phyloP scores from a whole-genome alignment of 30 jellyfish, hydroid and myxozoan genomes.

The Nemopilema nomurai region DNA sequence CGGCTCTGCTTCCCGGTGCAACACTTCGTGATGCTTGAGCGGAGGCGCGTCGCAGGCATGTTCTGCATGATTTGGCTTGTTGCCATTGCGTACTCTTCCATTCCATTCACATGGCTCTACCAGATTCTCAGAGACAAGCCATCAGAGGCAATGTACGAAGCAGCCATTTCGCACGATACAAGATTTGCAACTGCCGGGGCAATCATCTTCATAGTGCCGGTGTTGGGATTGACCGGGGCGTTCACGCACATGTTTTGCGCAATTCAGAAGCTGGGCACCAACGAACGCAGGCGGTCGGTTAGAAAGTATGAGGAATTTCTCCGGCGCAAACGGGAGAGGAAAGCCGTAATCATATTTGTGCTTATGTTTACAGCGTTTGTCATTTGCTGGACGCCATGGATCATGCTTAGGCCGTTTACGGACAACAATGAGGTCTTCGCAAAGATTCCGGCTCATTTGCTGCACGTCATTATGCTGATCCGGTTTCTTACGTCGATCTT shows the following conservation, averaged over 20 bases:
- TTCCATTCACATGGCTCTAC: constrained; percentile 68
- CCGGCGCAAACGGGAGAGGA: constrained; percentile 54
- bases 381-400: constrained; percentile 76
- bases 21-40: constrained; percentile 18
- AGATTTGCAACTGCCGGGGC: constrained; percentile 54
- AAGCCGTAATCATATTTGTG: constrained; percentile 49
- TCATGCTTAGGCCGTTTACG: constrained; percentile 35
- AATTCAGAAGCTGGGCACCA: constrained; percentile 50
- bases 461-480: constrained; percentile 21
- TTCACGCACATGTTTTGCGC: constrained; percentile 70
- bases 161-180: constrained; percentile 21
- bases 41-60: constrained; percentile 2
- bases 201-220: constrained; percentile 41
- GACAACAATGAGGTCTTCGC: not conserved
- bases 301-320: constrained; percentile 9
- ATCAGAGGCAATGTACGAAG: not conserved
- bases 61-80: constrained; percentile 42
- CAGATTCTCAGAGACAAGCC: constrained; percentile 27
- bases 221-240: constrained; percentile 41
- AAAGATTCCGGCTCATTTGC: constrained; percentile 33
- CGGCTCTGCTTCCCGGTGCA: constrained; percentile 60
- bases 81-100: constrained; percentile 30
- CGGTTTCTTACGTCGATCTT: constrained; percentile 62
- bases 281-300: constrained; percentile 38
- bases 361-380: constrained; percentile 49